Conservation (phyloP, 2,888 invertebrate genomes). For the Panorpa germanica region DNA sequence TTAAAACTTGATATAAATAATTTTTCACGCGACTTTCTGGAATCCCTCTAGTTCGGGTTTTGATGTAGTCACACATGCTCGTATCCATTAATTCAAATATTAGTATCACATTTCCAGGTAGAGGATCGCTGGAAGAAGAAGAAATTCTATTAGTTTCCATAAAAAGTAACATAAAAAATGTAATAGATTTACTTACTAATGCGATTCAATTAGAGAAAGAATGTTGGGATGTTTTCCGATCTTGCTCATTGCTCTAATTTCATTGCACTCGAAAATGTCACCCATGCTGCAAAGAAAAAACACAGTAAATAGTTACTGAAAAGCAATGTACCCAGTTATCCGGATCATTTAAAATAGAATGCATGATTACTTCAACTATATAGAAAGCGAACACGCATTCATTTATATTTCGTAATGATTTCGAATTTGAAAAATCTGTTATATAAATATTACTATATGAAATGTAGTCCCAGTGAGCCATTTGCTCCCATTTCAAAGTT, state of each 20-base stretch:
- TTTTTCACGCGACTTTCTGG: slow-evolving; percentile 32
- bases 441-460: no score
- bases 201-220: slow-evolving; percentile 37
- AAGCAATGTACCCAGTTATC: background rate
- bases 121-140: slow-evolving; percentile 28
- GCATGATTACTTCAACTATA: no score
- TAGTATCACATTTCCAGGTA: slow-evolving; percentile 34
- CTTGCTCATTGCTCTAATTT: slow-evolving; percentile 38
- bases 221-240: slow-evolving; percentile 39
- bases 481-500: no score
- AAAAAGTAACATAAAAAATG: slow-evolving; percentile 2
- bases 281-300: slow-evolving; percentile 20
- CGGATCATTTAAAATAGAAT: no score
- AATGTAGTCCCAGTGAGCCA: no score
- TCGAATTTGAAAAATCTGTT: no score
- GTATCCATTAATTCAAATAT: slow-evolving; percentile 51
- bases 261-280: slow-evolving; percentile 31
- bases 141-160: slow-evolving; percentile 6
- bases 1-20: slow-evolving; percentile 38
- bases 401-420: no score
- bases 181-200: slow-evolving; percentile 30
- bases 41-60: slow-evolving; percentile 27
- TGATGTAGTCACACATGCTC: slow-evolving; percentile 44
- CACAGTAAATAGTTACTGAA: slow-evolving; percentile 5
- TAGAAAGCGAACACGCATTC: no score